These are phyloP conservation scores for Alectura lathami DNA, from an alignment of 2,113 vertebrate genomes.

Conservation along the genomic window DNA sequence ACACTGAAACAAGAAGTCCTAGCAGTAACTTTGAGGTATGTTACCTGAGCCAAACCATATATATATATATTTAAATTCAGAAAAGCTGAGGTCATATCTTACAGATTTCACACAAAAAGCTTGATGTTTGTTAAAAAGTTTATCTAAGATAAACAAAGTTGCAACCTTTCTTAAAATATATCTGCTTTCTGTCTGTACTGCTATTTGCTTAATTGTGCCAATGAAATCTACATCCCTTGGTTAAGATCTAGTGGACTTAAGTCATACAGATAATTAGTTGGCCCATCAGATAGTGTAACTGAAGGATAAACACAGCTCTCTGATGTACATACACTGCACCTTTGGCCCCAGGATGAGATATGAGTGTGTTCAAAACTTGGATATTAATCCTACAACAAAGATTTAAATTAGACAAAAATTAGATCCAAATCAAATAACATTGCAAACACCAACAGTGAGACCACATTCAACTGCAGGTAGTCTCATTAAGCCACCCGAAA, in stretches of 20 bases:
- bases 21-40: background rate
- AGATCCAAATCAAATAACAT: background rate
- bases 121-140: background rate
- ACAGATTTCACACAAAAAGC: background rate
- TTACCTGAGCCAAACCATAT: background rate
- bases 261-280: background rate
- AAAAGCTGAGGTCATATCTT: background rate
- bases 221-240: background rate
- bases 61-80: background rate
- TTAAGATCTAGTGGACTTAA: background rate
- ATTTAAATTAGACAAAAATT: background rate
- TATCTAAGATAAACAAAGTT: background rate
- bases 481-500: background rate
- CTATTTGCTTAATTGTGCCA: background rate
- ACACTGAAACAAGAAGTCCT: background rate
- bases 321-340: background rate
- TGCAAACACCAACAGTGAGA: background rate
- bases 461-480: background rate
- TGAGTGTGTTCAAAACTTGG: rapidly evolving
- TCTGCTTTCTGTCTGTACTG: background rate
- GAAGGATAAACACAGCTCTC: background rate
- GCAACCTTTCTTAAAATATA: background rate
- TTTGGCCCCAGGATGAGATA: background rate
- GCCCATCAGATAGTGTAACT: background rate
- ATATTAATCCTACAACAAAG: background rate